Conservation (phyloP, 2,113 vertebrate species). For the Triplophysa siluroides region DNA sequence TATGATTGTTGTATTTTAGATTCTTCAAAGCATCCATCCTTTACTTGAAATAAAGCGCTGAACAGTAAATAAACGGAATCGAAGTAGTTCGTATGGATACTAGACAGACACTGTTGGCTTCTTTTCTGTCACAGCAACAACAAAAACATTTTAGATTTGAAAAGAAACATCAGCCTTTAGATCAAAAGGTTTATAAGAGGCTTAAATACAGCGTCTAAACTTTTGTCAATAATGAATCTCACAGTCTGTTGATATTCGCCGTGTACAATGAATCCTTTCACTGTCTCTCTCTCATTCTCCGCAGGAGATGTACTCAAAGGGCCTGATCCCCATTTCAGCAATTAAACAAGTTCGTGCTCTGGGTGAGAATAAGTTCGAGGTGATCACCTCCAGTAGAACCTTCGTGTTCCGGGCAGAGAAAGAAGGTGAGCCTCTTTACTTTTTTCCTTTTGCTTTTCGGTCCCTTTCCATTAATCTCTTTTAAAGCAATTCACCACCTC, state of each 20-base stretch:
- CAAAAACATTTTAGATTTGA: background rate
- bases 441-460: constrained; percentile 40
- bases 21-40: background rate
- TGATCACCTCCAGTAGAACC: constrained; percentile 87
- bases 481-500: constrained; percentile 18
- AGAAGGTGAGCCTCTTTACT: constrained; percentile 81
- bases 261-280: constrained; percentile 2
- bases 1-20: background rate
- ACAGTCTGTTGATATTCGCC: background rate
- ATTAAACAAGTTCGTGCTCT: constrained; percentile 79
- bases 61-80: background rate
- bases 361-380: constrained; percentile 93
- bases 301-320: constrained; percentile 96
- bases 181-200: background rate
- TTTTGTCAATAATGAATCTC: background rate
- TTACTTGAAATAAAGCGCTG: background rate
- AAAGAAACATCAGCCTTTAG: background rate
- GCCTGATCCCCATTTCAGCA: constrained; percentile 86
- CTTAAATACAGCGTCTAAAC: background rate
- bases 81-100: background rate
- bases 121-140: background rate
- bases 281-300: constrained; percentile 40
- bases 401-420: constrained; percentile 91
- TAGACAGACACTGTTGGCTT: background rate
- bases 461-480: constrained; percentile 35